A percentile compares a stretch with the other conserved stretches of the same genome.
phyloP scores from a whole-genome alignment of 2,888 invertebrate genomes.

The Melipona bicolor region DNA sequence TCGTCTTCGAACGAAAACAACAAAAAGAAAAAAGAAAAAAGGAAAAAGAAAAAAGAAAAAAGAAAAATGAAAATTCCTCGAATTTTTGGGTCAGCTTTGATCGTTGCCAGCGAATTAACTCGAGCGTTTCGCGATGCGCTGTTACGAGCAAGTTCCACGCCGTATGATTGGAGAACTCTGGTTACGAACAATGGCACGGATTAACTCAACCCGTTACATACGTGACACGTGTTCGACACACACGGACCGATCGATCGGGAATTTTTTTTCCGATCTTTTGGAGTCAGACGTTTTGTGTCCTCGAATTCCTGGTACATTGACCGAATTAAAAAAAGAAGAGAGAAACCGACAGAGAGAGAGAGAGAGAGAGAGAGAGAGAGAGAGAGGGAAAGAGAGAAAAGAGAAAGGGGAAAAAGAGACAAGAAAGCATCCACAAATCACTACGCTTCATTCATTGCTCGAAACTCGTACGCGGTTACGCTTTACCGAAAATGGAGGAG shows the following conservation, averaged over 20 bases:
- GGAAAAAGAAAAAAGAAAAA: background rate
- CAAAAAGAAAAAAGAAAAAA: background rate
- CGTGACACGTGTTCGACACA: constrained; percentile 67
- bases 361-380: too few species aligned
- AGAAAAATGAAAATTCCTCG: constrained; percentile 4
- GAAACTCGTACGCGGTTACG: background rate
- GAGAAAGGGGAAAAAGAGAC: background rate
- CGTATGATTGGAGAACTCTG: constrained; percentile 68
- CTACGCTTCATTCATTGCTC: constrained; percentile 29
- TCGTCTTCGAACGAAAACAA: background rate
- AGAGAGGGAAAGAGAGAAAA: background rate
- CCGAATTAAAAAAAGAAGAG: constrained; percentile 34
- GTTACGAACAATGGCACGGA: constrained; percentile 68
- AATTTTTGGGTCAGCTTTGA: constrained; percentile 22
- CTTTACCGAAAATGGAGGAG: background rate
- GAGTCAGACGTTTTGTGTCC: constrained; percentile 48
- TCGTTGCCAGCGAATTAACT: constrained; percentile 36
- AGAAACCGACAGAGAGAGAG: too few species aligned
- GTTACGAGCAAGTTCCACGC: constrained; percentile 37
- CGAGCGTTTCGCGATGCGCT: constrained; percentile 16
- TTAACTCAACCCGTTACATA: constrained; percentile 69
- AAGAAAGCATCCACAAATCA: background rate
- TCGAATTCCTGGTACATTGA: constrained; percentile 49
- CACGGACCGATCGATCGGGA: constrained; percentile 61
- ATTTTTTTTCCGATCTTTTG: constrained; percentile 61